Evolutionary conservation across 2,797 vertebrate genomes (phyloP).

Genomic region (Carcharodon carcharias): DNA sequence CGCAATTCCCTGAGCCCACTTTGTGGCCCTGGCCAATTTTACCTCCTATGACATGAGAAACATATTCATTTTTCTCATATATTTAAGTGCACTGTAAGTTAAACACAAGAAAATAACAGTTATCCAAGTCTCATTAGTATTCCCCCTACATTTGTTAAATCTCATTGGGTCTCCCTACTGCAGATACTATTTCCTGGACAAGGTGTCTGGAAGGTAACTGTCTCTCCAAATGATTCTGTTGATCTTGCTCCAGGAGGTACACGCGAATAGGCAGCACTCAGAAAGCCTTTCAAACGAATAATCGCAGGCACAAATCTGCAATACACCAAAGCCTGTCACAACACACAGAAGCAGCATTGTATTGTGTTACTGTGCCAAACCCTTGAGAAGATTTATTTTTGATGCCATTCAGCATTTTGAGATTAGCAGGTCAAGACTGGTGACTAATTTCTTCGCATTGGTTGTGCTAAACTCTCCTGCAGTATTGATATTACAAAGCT

Average conservation of each 20-base stretch:
- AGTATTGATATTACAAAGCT: neutral
- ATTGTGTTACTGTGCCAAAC: neutral
- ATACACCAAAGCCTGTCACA: neutral
- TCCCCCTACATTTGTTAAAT: neutral
- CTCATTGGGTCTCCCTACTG: neutral
- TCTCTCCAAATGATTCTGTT: neutral
- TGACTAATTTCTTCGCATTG: neutral
- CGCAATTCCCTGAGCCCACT: no score
- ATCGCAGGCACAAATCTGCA: neutral
- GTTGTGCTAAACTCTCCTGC: neutral
- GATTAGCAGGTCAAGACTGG: neutral
- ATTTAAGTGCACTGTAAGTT: neutral
- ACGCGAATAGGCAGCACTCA: neutral
- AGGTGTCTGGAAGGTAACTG: neutral
- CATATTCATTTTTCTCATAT: neutral
- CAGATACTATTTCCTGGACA: neutral
- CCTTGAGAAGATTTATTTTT: conserved; percentile 11
- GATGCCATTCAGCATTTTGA: neutral
- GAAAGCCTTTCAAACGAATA: neutral
- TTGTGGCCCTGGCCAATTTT: no score
- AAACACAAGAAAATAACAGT: neutral
- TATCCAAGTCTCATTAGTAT: neutral
- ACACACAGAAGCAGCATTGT: neutral
- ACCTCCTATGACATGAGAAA: neutral
- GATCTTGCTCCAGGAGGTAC: neutral